Percentiles rank a stretch among this genome's conserved stretches.
Conservation (phyloP, 2,888 invertebrate genomes). For the Diploptera punctata region DNA sequence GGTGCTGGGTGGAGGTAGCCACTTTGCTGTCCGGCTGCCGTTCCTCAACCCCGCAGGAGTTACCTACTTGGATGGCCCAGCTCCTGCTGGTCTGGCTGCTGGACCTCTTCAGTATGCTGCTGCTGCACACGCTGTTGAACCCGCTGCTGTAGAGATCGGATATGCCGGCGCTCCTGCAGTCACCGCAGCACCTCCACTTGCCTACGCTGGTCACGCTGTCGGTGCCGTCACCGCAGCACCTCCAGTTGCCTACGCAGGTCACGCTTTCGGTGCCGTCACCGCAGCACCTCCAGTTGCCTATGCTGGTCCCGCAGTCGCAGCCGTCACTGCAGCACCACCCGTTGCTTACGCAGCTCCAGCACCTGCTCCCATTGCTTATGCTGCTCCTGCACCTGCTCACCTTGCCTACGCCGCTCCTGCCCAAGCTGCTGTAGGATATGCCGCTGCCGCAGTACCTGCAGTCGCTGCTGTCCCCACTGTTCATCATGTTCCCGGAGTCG, state of each 20-base stretch:
- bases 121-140: constrained; percentile 26
- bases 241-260: constrained; percentile 33
- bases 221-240: neutral
- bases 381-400: constrained; percentile 28
- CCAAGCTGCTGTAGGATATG: constrained; percentile 27
- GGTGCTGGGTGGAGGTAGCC: constrained; percentile 48
- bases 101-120: constrained; percentile 47
- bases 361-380: constrained; percentile 34
- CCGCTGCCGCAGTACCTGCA: constrained; percentile 38
- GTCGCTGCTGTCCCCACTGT: constrained; percentile 45
- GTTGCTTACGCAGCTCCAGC: constrained; percentile 40
- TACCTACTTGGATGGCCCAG: constrained; percentile 55
- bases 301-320: constrained; percentile 28
- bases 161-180: constrained; percentile 60
- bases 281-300: no score
- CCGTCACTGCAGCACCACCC: neutral
- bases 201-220: constrained; percentile 50
- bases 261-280: constrained; percentile 31
- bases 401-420: constrained; percentile 39
- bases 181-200: no score
- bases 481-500: constrained; percentile 53
- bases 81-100: constrained; percentile 49
- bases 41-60: constrained; percentile 62
- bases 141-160: constrained; percentile 53
- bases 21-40: constrained; percentile 55